Evolutionary conservation across 2,797 vertebrate genomes (phyloP), one percentile per base, ranked within the genome.

Genomic region (Amphiprion clarkii): DNA sequence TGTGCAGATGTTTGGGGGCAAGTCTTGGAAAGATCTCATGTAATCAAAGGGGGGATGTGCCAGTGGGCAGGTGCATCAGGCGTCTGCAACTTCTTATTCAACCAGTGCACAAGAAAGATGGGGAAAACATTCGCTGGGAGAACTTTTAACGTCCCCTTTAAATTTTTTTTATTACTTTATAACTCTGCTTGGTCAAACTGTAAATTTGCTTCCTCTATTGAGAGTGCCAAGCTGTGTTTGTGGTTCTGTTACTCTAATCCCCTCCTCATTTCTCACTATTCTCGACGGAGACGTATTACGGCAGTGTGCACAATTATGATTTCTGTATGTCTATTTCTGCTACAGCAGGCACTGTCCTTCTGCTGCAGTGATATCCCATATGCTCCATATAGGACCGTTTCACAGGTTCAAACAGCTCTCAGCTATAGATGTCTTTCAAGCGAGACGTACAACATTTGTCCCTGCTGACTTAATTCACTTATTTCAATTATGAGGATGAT

Each of bases 271-370:
- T 75, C 71, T 78, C 29, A 1, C 52, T 60, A 12, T 65, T 77
- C 42, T 81, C 44, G 46, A 54, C 21, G 40, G 59, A 82, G 63
- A 71, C 52, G 62, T 73, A 74, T 61, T 81, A 65, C 1, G 69
- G 69, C 88, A 57, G 65, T 16, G 9, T 84, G 62, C 76, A 68
- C n/a, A 42, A 82, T 92, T 85, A 76, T 84, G 61, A 87, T 85
- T 87, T 85, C 83, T 88, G 73, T 78, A 59, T 31, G 83, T 89
- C 84, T 89, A 78, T 90, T 89, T 87, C 72, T 88, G 81, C 71
- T 74, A 51, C 83, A 57, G 55, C 64, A 71, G 66, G 81, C 71
- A 25, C 74, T 81, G 81, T 87, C 84, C 79, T 83, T 83, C 85
- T 88, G 85, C 84, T 87, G 76, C 82, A 79, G 75, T 71, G 66